Conservation (phyloP, 2,113 vertebrate genomes). For the Hystrix cristata region DNA sequence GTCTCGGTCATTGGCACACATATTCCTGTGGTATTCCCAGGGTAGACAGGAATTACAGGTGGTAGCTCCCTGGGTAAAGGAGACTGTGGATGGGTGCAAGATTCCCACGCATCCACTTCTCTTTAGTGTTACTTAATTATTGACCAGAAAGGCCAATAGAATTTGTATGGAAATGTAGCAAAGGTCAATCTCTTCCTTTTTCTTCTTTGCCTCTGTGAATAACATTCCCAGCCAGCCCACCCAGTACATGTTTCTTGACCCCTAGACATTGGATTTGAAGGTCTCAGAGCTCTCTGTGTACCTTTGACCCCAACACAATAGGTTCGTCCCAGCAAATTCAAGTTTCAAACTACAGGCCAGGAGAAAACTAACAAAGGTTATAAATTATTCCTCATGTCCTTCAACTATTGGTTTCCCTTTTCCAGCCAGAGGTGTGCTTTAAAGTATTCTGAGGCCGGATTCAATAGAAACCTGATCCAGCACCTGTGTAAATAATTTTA, state of each 20-base stretch:
- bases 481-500: slow-evolving; percentile 84
- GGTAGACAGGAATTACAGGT: slow-evolving; percentile 31
- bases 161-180: slow-evolving; percentile 25
- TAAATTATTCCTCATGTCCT: slow-evolving; percentile 61
- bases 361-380: slow-evolving; percentile 60
- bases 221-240: background rate
- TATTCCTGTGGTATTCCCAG: background rate
- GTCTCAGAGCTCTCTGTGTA: slow-evolving; percentile 9
- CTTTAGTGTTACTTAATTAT: slow-evolving; percentile 54
- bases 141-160: background rate
- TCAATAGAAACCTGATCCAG: slow-evolving; percentile 78
- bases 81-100: background rate
- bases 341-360: background rate
- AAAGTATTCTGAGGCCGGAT: slow-evolving; percentile 67
- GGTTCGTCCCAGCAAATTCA: slow-evolving; percentile 25
- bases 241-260: background rate
- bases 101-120: background rate
- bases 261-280: slow-evolving; percentile 45
- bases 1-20: background rate
- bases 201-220: background rate
- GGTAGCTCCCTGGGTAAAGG: background rate
- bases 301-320: background rate
- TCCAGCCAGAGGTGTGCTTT: slow-evolving; percentile 59
- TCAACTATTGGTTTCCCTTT: slow-evolving; percentile 64
- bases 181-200: slow-evolving; percentile 44